Evolutionary conservation across 1,140 invertebrate genomes (phyloP).

Genomic region (Drosophila parabipectinata): DNA sequence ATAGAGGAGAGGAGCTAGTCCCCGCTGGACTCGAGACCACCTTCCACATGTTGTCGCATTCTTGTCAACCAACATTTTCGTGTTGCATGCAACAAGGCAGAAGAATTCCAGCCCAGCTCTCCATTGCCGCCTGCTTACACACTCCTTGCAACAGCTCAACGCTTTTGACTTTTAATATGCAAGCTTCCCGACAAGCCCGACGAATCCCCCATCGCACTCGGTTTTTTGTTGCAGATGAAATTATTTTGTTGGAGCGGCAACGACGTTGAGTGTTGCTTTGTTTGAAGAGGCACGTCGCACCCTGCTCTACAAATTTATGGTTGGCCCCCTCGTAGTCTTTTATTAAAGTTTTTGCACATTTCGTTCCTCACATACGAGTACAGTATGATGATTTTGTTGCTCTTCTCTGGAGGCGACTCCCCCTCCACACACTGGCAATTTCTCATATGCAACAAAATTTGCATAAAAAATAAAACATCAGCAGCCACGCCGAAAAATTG

Average conservation of each 20-base stretch:
- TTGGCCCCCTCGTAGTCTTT: constrained; percentile 42
- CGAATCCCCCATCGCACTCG: not conserved
- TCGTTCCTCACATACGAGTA: constrained; percentile 51
- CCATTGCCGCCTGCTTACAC: not conserved
- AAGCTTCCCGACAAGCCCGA: constrained; percentile 48
- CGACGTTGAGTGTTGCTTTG: constrained; percentile 77
- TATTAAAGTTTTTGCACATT: constrained; percentile 76
- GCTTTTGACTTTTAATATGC: constrained; percentile 81
- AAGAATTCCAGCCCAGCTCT: constrained; percentile 6
- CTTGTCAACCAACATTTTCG: constrained; percentile 71
- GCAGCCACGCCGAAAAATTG: constrained; percentile 71
- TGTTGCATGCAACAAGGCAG: constrained; percentile 70
- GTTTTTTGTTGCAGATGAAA: constrained; percentile 67
- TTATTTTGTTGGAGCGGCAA: constrained; percentile 64
- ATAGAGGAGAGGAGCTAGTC: not conserved
- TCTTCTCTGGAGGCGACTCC: not conserved
- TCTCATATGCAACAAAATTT: constrained; percentile 80
- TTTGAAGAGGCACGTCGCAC: constrained; percentile 73
- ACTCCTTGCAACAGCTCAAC: constrained; percentile 54
- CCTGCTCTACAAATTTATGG: constrained; percentile 65
- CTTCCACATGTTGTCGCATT: constrained; percentile 51
- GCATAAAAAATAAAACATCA: constrained; percentile 77
- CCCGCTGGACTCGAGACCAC: constrained; percentile 17
- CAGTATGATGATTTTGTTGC: constrained; percentile 47
- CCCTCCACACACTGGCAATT: constrained; percentile 48